These are phyloP conservation scores for Dendrolimus punctatus DNA, from an alignment of 1,140 invertebrate genomes.

Conservation along the genomic window DNA sequence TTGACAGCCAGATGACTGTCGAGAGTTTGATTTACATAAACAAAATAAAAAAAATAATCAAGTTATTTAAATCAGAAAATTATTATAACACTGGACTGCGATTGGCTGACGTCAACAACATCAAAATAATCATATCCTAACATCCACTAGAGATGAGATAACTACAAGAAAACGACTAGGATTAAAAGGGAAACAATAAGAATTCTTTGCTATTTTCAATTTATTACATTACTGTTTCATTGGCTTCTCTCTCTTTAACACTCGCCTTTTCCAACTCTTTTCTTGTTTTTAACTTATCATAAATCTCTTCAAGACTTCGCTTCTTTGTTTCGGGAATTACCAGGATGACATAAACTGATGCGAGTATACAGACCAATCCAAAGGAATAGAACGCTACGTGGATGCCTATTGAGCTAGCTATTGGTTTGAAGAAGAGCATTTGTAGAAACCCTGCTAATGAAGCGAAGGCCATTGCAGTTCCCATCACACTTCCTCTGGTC, in stretches of 20 bases:
- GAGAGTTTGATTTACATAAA: too few relatives aligned
- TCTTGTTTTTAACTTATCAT: constrained; percentile 35
- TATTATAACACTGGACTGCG: too few relatives aligned
- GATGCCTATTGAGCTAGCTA: constrained; percentile 37
- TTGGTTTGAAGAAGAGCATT: constrained; percentile 47
- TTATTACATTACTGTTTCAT: neutral
- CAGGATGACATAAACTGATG: constrained; percentile 35
- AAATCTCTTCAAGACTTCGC: constrained; percentile 41
- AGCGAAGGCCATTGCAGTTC: constrained; percentile 36
- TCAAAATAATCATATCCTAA: too few relatives aligned
- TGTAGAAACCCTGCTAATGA: constrained; percentile 39
- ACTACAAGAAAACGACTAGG: too few relatives aligned
- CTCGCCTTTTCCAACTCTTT: constrained; percentile 13
- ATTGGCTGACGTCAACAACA: too few relatives aligned
- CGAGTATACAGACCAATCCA: constrained; percentile 32
- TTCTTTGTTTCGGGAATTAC: constrained; percentile 48
- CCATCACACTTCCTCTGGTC: constrained; percentile 54
- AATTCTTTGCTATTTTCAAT: too few relatives aligned
- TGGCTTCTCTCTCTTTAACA: constrained; percentile 1
- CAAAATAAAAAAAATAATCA: too few relatives aligned
- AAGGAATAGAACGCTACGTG: constrained; percentile 54
- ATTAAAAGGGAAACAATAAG: too few relatives aligned
- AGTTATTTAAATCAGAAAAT: too few relatives aligned
- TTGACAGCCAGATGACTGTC: too few relatives aligned
- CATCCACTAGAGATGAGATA: too few relatives aligned